Evolutionary conservation across 2,888 invertebrate genomes (phyloP), one percentile per base, ranked within the genome.

Genomic region (Caenorhabditis sp.): DNA sequence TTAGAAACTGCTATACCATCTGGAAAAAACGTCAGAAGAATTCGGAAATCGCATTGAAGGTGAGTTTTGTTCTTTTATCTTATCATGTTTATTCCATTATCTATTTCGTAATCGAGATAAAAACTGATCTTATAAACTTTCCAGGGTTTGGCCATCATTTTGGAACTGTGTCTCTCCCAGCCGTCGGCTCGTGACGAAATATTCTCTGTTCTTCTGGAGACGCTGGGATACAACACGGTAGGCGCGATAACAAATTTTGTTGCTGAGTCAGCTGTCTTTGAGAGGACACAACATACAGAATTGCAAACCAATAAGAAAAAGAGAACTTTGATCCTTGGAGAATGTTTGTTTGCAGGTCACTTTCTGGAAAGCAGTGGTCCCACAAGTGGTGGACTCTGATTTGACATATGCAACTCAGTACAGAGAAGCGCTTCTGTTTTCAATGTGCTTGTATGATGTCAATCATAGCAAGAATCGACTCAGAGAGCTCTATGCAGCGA

Each of bases 401-500:
- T 79, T 90, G 54, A 66, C 87, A 1, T 85, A 76, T 76, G 87
- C 89, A 1, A 90, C 89, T 19, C 85, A 85, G 41, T 90, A 90
- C 69, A 66, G 90, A 41, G 90, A 90, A 44, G 85, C 89, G 1
- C 80, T 90, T 2, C 73, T 90, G 28, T 90, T 90, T 75, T 85
- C 87, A 1, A 76, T 90, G 69, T 85, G 88, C 10, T 85, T 90
- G 8, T 89, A 89, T 77, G 90, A 90, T 84, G 90, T 90, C 24
- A 90, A 90, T 80, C 81, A 83, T 61, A 87, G 89, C 59, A 89
- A 89, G 80, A 90, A 88, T 68, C 81, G 89, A 49, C 74, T 90
- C 12, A 66, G 90, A 7, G 90, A 90, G 75, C 80, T 90, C 7
- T 90, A 90, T 82, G 90, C 90, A 1, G 90, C 90, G 5, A 89